These are phyloP conservation scores for Oegoconia quadripuncta DNA, from an alignment of 2,888 invertebrate species.

Conservation along the genomic window DNA sequence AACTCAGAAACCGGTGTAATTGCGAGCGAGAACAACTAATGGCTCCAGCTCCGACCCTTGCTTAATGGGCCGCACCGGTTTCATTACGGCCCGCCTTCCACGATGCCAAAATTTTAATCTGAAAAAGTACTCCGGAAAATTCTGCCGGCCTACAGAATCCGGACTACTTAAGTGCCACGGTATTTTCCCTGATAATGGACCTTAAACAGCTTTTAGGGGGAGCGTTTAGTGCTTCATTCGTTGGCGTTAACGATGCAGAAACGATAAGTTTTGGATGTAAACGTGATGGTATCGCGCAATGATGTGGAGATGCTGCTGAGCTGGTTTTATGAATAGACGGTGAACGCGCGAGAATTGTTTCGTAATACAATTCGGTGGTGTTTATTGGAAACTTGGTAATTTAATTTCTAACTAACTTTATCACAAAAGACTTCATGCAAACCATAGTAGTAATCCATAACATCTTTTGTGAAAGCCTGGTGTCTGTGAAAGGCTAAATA, in stretches of 20 bases:
- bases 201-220: slow-evolving; percentile 15
- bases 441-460: no score
- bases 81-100: slow-evolving; percentile 55
- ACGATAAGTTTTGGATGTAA: slow-evolving; percentile 56
- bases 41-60: slow-evolving; percentile 41
- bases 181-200: slow-evolving; percentile 13
- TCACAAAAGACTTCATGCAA: no score
- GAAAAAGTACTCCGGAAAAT: slow-evolving; percentile 41
- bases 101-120: slow-evolving; percentile 62
- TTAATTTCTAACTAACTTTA: no score
- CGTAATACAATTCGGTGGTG: no score
- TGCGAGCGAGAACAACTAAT: slow-evolving; percentile 60
- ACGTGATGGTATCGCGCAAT: slow-evolving; percentile 34
- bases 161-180: slow-evolving; percentile 9
- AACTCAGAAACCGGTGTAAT: slow-evolving; percentile 57
- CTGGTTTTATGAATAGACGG: no score
- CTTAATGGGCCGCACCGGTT: slow-evolving; percentile 60
- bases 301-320: background rate
- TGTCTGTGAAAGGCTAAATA: no score
- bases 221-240: slow-evolving; percentile 35
- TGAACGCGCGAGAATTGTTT: no score
- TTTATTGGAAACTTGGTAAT: no score
- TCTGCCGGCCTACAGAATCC: slow-evolving; percentile 21
- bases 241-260: slow-evolving; percentile 59
- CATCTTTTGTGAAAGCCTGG: no score